Base-by-base conservation (phyloP, 2,888 invertebrate genomes). In the Drosophila mettleri region DNA sequence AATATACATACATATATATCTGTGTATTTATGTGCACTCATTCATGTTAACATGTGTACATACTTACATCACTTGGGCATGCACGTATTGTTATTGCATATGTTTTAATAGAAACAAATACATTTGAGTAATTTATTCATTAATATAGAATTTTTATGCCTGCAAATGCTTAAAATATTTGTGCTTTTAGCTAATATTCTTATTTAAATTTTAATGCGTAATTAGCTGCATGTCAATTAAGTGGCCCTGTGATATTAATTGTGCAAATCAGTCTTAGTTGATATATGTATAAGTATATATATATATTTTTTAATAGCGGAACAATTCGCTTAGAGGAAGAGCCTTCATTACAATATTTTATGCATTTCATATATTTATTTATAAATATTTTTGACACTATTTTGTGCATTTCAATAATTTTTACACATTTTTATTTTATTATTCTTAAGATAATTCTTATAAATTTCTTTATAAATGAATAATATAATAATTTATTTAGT, bases 81-180 rank as follows among this genome's bases (percentile, higher is more conserved):
- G 18, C 12, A 48, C 7, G n/a, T 8, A 22, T 27, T 24, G 8
- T 14, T 9, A 14, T 22, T 18, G 31, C 33, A 22, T 49, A 9
- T 8, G 10, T 16, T 48, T 33, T 45, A n/a, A 16, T 16, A 57
- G 62, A 71, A 76, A 68, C 66, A 74, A 70, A 33, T 53, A 31
- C n/a, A 70, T 65, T 82, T 65, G 76, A 4, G 62, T 72, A 77
- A n/a, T 54, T 71, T 75, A 39, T 39, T 22, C 12, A 20, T 20
- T 46, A 45, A 73, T 78, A 74, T 69, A 68, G 69, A 69, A 76
- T 76, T 79, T 59, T 34, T 72, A 71, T 82, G 45, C n/a, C 14
- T n/a, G 60, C 55, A 67, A 67, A 58, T 60, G 69, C 45, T 41
- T 43, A 7, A 48, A 41, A 39, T 54, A 75, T 70, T 58, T 73